Percentiles rank a stretch among this genome's conserved stretches.
Evolutionary conservation across 2,113 vertebrate genomes (phyloP).

Genomic region (Oncorhynchus clarkii): DNA sequence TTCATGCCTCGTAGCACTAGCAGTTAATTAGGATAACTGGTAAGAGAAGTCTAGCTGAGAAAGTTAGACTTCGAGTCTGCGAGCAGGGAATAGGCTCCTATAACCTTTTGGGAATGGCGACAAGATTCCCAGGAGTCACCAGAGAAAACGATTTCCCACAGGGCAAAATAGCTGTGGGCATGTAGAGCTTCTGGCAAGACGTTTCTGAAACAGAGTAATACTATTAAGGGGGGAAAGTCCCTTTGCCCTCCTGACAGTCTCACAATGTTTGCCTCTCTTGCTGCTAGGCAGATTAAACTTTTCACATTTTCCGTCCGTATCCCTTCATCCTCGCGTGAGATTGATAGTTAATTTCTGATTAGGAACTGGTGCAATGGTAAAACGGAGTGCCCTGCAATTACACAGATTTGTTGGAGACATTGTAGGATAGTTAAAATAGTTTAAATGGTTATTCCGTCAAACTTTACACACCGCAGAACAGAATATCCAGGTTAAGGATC

Average conservation of each 20-base stretch:
- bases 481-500: no score
- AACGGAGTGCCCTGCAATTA: neutral
- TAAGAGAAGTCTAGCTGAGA: constrained; percentile 38
- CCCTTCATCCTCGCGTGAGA: neutral
- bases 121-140: constrained; percentile 60
- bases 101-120: constrained; percentile 56
- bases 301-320: constrained; percentile 20
- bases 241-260: constrained; percentile 42
- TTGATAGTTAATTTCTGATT: constrained; percentile 7
- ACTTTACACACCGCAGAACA: no score
- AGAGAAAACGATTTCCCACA: constrained; percentile 55
- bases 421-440: no score
- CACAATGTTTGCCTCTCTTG: constrained; percentile 40
- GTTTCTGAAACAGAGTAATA: constrained; percentile 45
- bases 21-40: constrained; percentile 66
- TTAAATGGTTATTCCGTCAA: no score
- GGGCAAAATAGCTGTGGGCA: constrained; percentile 63
- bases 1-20: constrained; percentile 66
- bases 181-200: constrained; percentile 41
- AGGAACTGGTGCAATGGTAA: neutral
- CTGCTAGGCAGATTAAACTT: constrained; percentile 31
- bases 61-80: constrained; percentile 34
- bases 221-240: constrained; percentile 31
- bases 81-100: constrained; percentile 51
- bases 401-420: neutral